phyloP scores from a whole-genome alignment of 2,113 vertebrate genomes.

The Carassius carassius region DNA sequence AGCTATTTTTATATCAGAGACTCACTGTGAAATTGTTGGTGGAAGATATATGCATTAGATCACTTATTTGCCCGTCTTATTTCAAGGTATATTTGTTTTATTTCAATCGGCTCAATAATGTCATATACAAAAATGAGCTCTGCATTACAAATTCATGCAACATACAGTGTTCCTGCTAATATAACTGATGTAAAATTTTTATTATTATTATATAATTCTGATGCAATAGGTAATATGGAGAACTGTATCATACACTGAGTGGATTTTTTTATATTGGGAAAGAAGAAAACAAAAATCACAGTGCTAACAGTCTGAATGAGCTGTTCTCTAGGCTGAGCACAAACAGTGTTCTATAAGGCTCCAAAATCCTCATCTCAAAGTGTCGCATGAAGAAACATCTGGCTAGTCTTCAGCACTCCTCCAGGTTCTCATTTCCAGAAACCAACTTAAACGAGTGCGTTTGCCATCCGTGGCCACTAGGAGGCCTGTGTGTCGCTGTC shows the following conservation, averaged over 20 bases:
- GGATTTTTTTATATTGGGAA: constrained; percentile 21
- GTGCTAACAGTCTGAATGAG: constrained; percentile 30
- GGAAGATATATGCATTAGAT: not conserved
- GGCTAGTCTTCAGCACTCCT: not conserved
- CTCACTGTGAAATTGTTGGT: not conserved
- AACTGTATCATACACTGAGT: constrained; percentile 23
- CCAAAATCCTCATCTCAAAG: constrained; percentile 6
- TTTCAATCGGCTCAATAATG: not conserved
- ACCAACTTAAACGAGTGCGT: not conserved
- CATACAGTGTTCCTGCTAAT: not conserved
- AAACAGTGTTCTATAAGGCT: not conserved
- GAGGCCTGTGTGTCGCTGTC: constrained; percentile 83
- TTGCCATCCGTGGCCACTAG: constrained; percentile 39
- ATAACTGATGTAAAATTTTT: constrained; percentile 38
- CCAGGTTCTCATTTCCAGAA: not conserved
- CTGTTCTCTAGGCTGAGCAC: constrained; percentile 18
- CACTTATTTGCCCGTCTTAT: not conserved
- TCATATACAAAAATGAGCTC: constrained; percentile 25
- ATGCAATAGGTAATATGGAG: constrained; percentile 38
- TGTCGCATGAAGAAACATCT: not conserved
- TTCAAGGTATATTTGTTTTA: not conserved
- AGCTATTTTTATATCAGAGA: constrained; percentile 27
- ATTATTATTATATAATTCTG: constrained; percentile 18
- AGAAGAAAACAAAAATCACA: constrained; percentile 27
- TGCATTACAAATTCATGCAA: constrained; percentile 36